Evolutionary conservation across 2,113 vertebrate species (phyloP), one percentile per base, ranked within the genome.

Genomic region (Macaca nemestrina): DNA sequence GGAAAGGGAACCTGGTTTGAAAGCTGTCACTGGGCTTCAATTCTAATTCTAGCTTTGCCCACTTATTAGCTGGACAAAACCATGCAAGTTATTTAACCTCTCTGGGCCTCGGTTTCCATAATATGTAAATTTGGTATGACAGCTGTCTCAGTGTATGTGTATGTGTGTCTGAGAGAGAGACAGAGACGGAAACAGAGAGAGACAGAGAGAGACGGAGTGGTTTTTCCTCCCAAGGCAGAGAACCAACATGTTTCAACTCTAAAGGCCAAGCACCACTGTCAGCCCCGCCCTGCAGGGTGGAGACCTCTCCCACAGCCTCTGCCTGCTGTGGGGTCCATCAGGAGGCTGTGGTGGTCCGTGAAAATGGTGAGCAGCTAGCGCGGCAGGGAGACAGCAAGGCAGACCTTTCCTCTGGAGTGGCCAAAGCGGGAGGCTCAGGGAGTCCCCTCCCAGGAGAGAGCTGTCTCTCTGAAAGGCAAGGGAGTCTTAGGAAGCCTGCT

Each of bases 401-500:
- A 80, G 35, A 52, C 8, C 16, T 38, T 4, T 59, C 20, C 38
- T 61, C 45, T 6, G 18, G 35, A 61, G 43, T 43, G 1, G 6
- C n/a, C 1, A 1, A 68, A 30, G 50, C 8, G 0, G 8, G 55
- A 40, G 38, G 43, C 72, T 61, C 59, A 87, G 97, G 91, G 94
- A 95, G 96, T 97, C 96, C 97, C 95, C 95, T 95, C 97, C 93
- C 7, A 11, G 95, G 95, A 94, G 97, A 97, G 73, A 97, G 93
- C 92, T 87, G 82, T 93, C 96, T 98, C 97, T 97, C 97, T 97
- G 96, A 97, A 93, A 95, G 64, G 97, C 61, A 32, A 84, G 97
- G 97, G 89, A 84, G 90, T 94, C 6, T 17, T 61, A 1, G 97
- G 89, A 88, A 93, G 67, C 84, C 94, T 35, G 45, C 35, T 98